Evolutionary conservation across 2,797 vertebrate species (phyloP).

Genomic region (Apodemus agrarius): DNA sequence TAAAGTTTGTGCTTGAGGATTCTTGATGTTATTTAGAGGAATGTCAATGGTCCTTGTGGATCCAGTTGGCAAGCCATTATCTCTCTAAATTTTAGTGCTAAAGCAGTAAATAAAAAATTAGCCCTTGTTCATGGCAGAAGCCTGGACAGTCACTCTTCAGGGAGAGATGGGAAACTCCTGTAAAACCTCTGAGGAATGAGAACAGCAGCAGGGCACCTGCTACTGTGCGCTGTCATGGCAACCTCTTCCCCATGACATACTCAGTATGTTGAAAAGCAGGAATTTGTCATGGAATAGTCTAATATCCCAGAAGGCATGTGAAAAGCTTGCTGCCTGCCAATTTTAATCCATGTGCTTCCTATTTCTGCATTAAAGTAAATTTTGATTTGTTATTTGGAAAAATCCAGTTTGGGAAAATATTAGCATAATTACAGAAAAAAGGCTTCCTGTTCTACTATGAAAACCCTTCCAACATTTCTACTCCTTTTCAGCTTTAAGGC

Average conservation of each 20-base stretch:
- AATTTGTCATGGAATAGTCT: background rate
- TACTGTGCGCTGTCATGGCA: conserved; percentile 41
- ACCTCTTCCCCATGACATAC: background rate
- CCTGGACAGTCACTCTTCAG: background rate
- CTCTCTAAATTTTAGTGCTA: background rate
- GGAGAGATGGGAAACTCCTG: background rate
- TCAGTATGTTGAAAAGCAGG: conserved; percentile 48
- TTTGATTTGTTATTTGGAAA: background rate
- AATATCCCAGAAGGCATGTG: background rate
- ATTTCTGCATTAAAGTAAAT: background rate
- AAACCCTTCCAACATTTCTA: background rate
- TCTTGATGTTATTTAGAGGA: conserved; percentile 1
- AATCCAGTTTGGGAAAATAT: background rate
- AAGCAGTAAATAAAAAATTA: conserved; percentile 57
- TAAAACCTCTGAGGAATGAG: background rate
- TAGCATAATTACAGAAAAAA: background rate
- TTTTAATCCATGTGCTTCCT: background rate
- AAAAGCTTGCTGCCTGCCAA: background rate
- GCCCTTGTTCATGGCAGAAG: background rate
- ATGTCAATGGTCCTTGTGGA: conserved; percentile 4
- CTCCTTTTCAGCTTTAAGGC: background rate
- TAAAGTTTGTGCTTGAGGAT: background rate
- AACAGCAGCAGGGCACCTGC: conserved; percentile 2
- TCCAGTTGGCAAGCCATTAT: background rate
- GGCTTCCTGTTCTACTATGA: background rate